phyloP scores from a whole-genome alignment of 2,888 invertebrate genomes.

The Arge pagana region DNA sequence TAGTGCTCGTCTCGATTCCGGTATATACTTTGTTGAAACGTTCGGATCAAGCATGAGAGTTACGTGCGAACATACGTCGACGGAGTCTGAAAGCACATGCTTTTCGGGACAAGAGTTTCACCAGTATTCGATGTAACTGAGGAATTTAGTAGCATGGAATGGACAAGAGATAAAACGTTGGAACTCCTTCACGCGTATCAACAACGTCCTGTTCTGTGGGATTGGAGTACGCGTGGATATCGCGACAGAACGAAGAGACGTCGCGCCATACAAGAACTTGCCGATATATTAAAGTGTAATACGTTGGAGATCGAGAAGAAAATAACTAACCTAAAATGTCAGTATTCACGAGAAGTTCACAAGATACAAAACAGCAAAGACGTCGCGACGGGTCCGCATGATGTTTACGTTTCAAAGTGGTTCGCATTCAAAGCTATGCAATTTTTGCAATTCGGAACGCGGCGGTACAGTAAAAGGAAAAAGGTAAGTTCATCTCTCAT shows the following conservation, averaged over 20 bases:
- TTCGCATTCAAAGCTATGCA: conserved; percentile 48
- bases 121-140: background rate
- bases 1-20: no score
- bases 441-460: conserved; percentile 45
- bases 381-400: conserved; percentile 39
- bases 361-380: conserved; percentile 46
- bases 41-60: no score
- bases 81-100: no score
- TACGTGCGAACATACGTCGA: no score
- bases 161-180: conserved; percentile 46
- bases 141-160: conserved; percentile 37
- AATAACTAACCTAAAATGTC: conserved; percentile 46
- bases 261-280: conserved; percentile 44
- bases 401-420: conserved; percentile 47
- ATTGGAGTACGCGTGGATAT: conserved; percentile 45
- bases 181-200: conserved; percentile 44
- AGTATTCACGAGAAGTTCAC: conserved; percentile 45
- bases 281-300: conserved; percentile 43
- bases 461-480: conserved; percentile 43
- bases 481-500: conserved; percentile 19
- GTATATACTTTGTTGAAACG: no score
- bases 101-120: background rate
- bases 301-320: conserved; percentile 46
- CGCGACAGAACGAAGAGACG: conserved; percentile 42
- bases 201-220: conserved; percentile 44